A percentile compares a stretch with the other conserved stretches of the same genome.
Evolutionary conservation across 2,113 vertebrate species (phyloP).

Genomic region (Dunckerocampus dactyliophorus): DNA sequence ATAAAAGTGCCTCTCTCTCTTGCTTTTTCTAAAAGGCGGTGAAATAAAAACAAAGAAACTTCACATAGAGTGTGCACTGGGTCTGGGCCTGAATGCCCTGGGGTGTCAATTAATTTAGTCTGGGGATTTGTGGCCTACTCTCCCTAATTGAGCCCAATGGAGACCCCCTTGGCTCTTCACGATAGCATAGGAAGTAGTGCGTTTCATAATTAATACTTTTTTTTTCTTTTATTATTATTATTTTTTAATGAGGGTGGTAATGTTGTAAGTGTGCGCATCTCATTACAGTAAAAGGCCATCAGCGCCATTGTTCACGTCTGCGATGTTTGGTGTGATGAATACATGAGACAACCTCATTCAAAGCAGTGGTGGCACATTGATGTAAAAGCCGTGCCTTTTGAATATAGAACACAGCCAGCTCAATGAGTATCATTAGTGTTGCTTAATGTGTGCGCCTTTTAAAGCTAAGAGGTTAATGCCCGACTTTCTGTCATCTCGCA

Average conservation of each 20-base stretch:
- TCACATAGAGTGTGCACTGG: slow-evolving; percentile 61
- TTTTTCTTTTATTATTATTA: slow-evolving; percentile 68
- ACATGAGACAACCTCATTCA: slow-evolving; percentile 48
- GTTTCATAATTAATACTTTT: slow-evolving; percentile 75
- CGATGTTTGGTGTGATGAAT: slow-evolving; percentile 53
- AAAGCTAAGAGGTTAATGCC: slow-evolving; percentile 74
- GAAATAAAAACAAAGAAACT: slow-evolving; percentile 72
- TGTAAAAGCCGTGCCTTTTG: slow-evolving; percentile 49
- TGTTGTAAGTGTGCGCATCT: slow-evolving; percentile 73
- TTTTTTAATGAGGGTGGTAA: slow-evolving; percentile 75
- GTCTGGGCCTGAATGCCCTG: slow-evolving; percentile 68
- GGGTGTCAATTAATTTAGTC: slow-evolving; percentile 82
- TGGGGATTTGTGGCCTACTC: slow-evolving; percentile 77
- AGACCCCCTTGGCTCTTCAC: slow-evolving; percentile 68
- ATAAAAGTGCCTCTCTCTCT: slow-evolving; percentile 49
- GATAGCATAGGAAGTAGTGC: slow-evolving; percentile 71
- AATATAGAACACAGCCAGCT: slow-evolving; percentile 64
- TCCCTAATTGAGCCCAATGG: slow-evolving; percentile 78
- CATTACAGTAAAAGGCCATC: slow-evolving; percentile 62
- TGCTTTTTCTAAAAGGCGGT: slow-evolving; percentile 58
- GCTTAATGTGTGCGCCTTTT: slow-evolving; percentile 75
- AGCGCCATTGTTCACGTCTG: slow-evolving; percentile 56
- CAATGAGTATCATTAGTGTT: slow-evolving; percentile 72
- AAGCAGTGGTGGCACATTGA: slow-evolving; percentile 45
- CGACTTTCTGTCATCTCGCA: slow-evolving; percentile 63